phyloP scores from a whole-genome alignment of 2,797 vertebrate genomes.

The Anguilla anguilla region DNA sequence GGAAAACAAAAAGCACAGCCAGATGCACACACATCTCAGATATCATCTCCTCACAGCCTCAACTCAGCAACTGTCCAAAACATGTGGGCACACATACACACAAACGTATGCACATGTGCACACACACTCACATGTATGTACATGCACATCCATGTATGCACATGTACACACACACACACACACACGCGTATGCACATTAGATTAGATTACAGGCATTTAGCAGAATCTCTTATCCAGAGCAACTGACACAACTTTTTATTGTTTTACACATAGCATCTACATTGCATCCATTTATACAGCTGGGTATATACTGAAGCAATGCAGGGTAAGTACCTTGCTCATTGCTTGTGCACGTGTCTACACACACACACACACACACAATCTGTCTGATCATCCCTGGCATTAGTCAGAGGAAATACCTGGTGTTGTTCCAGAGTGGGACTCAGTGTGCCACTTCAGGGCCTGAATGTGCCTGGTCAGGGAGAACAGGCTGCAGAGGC shows the following conservation, averaged over 20 bases:
- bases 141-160: not conserved
- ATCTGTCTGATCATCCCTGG: too few relatives aligned
- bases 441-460: slow-evolving; percentile 31
- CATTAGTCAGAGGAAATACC: too few relatives aligned
- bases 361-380: not conserved
- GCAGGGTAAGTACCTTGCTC: too few relatives aligned
- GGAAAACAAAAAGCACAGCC: slow-evolving; percentile 50
- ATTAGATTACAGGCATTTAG: too few relatives aligned
- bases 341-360: too few relatives aligned
- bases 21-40: not conserved
- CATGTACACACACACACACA: not conserved
- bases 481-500: not conserved
- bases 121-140: not conserved
- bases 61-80: not conserved
- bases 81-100: not conserved
- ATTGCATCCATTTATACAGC: too few relatives aligned
- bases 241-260: too few relatives aligned
- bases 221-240: too few relatives aligned
- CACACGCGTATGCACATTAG: not conserved
- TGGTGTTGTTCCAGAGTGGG: too few relatives aligned
- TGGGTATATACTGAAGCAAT: too few relatives aligned
- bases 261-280: too few relatives aligned
- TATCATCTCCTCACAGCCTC: not conserved
- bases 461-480: slow-evolving; percentile 27
- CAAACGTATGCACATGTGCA: not conserved